Evolutionary conservation across 2,113 vertebrate species (phyloP).

Genomic region (Esox niger): DNA sequence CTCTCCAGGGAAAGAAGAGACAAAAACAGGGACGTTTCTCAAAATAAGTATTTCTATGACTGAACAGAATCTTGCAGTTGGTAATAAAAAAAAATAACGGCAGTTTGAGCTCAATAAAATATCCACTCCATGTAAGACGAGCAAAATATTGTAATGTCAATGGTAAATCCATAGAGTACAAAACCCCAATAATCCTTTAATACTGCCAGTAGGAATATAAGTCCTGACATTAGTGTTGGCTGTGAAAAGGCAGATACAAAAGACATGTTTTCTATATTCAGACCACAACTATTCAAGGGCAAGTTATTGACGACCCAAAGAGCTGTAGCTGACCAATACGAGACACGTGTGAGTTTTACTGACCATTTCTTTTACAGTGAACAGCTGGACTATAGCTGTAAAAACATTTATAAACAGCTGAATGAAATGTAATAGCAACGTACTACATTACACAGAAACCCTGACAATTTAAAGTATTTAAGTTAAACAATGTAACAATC

Average conservation of each 20-base stretch:
- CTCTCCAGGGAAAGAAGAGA: neutral
- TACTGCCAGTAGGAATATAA: neutral
- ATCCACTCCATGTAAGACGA: too few relatives aligned
- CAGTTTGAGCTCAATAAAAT: neutral
- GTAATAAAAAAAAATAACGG: neutral
- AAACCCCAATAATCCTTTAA: constrained; percentile 2
- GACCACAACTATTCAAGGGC: neutral
- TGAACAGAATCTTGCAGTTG: neutral
- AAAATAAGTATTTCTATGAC: neutral
- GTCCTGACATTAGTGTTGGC: neutral
- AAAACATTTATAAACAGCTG: too few relatives aligned
- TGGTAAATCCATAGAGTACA: constrained; percentile 6
- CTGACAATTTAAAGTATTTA: too few relatives aligned
- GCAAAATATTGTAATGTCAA: neutral
- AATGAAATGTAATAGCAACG: too few relatives aligned
- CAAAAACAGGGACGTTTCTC: neutral
- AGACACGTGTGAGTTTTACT: neutral
- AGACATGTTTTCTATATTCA: neutral
- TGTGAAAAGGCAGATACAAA: neutral
- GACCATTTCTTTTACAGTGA: too few relatives aligned
- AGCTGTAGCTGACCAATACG: neutral
- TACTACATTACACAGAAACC: too few relatives aligned
- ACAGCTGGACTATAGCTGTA: too few relatives aligned
- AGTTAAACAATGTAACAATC: too few relatives aligned
- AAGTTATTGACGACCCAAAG: neutral